These are phyloP conservation scores for Leptopterna dolabrata DNA, from an alignment of 2,888 invertebrate species.

Conservation along the genomic window DNA sequence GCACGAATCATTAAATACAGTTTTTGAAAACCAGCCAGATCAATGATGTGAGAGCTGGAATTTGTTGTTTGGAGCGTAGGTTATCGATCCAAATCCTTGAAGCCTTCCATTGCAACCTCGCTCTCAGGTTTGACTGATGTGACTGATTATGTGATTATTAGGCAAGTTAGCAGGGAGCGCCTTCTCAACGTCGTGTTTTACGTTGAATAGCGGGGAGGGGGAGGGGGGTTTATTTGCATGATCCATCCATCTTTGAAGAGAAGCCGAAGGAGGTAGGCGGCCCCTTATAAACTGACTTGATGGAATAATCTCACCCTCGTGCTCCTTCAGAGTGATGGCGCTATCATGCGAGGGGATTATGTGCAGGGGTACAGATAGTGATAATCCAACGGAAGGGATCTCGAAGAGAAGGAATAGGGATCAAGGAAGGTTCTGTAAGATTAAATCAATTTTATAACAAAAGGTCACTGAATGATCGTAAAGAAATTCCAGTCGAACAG, in stretches of 20 bases:
- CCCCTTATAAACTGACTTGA: conserved; percentile 37
- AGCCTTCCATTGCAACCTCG: background rate
- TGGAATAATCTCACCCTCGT: conserved; percentile 28
- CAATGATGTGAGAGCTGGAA: background rate
- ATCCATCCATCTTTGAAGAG: conserved; percentile 45
- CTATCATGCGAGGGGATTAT: conserved; percentile 24
- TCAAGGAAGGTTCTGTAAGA: no score
- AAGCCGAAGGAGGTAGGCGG: background rate
- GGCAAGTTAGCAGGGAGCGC: conserved; percentile 14
- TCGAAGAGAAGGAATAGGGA: no score
- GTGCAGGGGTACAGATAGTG: background rate
- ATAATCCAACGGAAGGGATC: background rate
- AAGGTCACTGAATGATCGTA: no score
- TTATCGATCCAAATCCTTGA: background rate
- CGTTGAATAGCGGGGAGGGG: background rate
- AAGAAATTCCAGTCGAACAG: no score
- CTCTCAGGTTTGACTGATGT: conserved; percentile 21
- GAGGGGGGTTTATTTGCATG: conserved; percentile 34
- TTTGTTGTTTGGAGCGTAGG: background rate
- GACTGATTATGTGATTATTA: conserved; percentile 43
- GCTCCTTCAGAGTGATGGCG: conserved; percentile 20
- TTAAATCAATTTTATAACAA: no score
- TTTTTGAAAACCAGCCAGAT: no score
- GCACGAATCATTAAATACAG: no score
- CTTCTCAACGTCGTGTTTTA: conserved; percentile 21